Conservation (phyloP, 2,797 vertebrate species). For the Prunella strophiata region DNA sequence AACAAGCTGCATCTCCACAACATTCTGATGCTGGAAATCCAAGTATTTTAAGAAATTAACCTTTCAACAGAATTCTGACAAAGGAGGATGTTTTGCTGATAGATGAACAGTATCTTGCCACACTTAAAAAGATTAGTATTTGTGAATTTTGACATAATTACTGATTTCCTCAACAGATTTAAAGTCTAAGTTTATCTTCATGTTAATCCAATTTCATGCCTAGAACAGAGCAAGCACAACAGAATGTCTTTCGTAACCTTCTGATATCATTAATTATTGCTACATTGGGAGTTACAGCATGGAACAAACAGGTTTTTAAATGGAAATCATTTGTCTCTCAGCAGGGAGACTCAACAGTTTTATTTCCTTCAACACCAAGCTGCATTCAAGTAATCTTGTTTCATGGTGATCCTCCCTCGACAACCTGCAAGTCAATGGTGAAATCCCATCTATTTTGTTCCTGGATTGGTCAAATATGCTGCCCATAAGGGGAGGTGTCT, state of each 20-base stretch:
- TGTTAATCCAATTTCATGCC: slow-evolving; percentile 81
- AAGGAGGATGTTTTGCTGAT: not conserved
- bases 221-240: slow-evolving; percentile 69
- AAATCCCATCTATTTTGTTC: slow-evolving; percentile 81
- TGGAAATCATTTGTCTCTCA: slow-evolving; percentile 87
- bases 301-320: slow-evolving; percentile 82
- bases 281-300: slow-evolving; percentile 76
- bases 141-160: slow-evolving; percentile 70
- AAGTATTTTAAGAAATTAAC: slow-evolving; percentile 19
- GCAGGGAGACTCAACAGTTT: slow-evolving; percentile 79
- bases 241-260: slow-evolving; percentile 77
- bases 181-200: slow-evolving; percentile 71
- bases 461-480: slow-evolving; percentile 86
- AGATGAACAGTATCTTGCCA: not conserved
- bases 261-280: slow-evolving; percentile 82
- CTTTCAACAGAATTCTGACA: not conserved
- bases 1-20: not conserved
- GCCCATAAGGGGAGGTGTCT: slow-evolving; percentile 80
- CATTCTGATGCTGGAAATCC: not conserved
- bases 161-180: slow-evolving; percentile 74
- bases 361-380: slow-evolving; percentile 69
- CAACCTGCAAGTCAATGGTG: slow-evolving; percentile 53
- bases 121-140: slow-evolving; percentile 57
- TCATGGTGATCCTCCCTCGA: slow-evolving; percentile 49
- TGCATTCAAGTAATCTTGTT: slow-evolving; percentile 57